These are phyloP conservation scores for Girardinichthys multiradiatus DNA, from an alignment of 2,113 vertebrate species.

Conservation along the genomic window DNA sequence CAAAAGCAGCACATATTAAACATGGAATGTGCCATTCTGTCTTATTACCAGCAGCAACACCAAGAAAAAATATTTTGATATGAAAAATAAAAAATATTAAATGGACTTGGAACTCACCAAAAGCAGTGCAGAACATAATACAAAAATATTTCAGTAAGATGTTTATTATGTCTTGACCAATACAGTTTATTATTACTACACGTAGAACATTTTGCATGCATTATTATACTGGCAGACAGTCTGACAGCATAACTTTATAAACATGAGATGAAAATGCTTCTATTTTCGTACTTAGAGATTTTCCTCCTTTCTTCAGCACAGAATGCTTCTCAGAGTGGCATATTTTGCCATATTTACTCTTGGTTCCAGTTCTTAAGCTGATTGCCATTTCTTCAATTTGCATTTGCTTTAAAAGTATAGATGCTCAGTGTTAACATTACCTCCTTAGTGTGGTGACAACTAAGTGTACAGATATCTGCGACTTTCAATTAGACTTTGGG, in stretches of 20 bases:
- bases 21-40: not conserved
- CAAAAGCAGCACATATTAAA: not conserved
- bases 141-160: too few relatives aligned
- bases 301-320: not conserved
- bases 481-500: not conserved
- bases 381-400: constrained; percentile 24
- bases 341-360: constrained; percentile 28
- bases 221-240: not conserved
- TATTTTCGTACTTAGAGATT: not conserved
- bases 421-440: not conserved
- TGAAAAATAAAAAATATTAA: not conserved
- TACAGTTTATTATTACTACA: not conserved
- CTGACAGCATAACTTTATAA: not conserved
- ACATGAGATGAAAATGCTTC: not conserved
- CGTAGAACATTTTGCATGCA: not conserved
- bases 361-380: constrained; percentile 27
- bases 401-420: constrained; percentile 8
- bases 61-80: not conserved
- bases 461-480: not conserved
- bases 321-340: constrained; percentile 14
- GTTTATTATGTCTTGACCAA: not conserved
- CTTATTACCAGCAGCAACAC: not conserved
- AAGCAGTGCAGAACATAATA: too few relatives aligned
- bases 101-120: too few relatives aligned
- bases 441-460: not conserved